phyloP scores from a whole-genome alignment of 2,113 vertebrate genomes.

The Centropus bengalensis region DNA sequence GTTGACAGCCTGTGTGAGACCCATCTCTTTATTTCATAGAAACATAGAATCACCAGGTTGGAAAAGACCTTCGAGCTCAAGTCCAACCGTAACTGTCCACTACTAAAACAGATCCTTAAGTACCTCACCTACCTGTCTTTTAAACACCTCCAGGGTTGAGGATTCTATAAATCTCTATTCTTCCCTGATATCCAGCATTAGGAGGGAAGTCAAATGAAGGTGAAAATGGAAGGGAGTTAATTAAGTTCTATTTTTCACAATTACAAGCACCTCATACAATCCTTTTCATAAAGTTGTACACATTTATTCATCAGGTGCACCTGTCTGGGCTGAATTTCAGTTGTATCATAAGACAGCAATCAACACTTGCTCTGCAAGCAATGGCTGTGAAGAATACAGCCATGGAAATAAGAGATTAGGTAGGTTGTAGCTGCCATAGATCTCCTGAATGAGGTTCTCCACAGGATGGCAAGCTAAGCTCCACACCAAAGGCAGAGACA shows the following conservation, averaged over 20 bases:
- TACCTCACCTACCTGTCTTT: too few relatives aligned
- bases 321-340: not conserved
- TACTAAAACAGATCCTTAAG: too few relatives aligned
- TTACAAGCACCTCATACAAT: conserved; percentile 6
- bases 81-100: too few relatives aligned
- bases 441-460: not conserved
- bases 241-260: not conserved
- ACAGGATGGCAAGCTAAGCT: not conserved
- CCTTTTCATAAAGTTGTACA: not conserved
- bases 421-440: not conserved
- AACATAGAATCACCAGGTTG: too few relatives aligned
- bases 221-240: not conserved
- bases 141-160: too few relatives aligned
- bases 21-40: not conserved
- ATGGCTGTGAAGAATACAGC: not conserved
- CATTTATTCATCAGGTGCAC: not conserved
- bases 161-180: not conserved
- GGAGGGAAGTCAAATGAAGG: conserved; percentile 1
- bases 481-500: not conserved
- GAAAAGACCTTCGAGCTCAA: too few relatives aligned
- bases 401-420: not conserved
- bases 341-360: not conserved
- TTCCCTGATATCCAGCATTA: conserved; percentile 11
- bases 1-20: not conserved
- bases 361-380: not conserved